Conservation (phyloP, 2,797 vertebrate genomes). For the Sebastes reedi region DNA sequence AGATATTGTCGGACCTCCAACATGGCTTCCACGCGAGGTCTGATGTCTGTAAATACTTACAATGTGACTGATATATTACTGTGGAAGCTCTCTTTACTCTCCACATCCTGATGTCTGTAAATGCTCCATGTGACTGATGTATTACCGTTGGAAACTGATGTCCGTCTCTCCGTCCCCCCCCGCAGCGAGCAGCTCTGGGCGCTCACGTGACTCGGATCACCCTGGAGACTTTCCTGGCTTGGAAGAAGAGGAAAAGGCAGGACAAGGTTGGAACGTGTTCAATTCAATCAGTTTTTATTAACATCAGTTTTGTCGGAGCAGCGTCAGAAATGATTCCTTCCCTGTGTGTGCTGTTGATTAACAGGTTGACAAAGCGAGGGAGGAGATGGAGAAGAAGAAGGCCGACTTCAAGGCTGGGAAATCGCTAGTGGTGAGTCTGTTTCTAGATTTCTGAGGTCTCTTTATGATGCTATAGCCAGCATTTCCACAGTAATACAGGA, state of each 20-base stretch:
- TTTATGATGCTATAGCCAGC: not conserved
- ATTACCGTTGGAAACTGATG: not conserved
- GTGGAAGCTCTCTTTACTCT: not conserved
- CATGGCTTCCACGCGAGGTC: not conserved
- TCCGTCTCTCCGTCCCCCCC: not conserved
- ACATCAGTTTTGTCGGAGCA: not conserved
- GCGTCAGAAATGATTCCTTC: not conserved
- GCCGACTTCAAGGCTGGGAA: slow-evolving; percentile 97
- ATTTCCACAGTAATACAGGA: not conserved
- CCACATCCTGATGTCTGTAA: not conserved
- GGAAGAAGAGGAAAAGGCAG: slow-evolving; percentile 99
- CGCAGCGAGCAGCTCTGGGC: slow-evolving; percentile 92
- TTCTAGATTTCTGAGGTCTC: not conserved
- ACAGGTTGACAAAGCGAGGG: slow-evolving; percentile 88
- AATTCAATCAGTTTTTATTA: not conserved
- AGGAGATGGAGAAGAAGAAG: slow-evolving; percentile 97
- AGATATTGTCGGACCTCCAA: not conserved
- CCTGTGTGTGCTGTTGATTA: not conserved
- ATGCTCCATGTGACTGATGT: not conserved
- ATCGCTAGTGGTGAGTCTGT: slow-evolving; percentile 87
- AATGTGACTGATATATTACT: not conserved
- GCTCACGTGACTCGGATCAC: slow-evolving; percentile 95
- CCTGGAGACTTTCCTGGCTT: slow-evolving; percentile 96
- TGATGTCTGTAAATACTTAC: not conserved
- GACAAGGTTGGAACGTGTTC: slow-evolving; percentile 84